Evolutionary conservation across 2,113 vertebrate genomes (phyloP), one percentile per base, ranked within the genome.

Genomic region (Silurus glanis): DNA sequence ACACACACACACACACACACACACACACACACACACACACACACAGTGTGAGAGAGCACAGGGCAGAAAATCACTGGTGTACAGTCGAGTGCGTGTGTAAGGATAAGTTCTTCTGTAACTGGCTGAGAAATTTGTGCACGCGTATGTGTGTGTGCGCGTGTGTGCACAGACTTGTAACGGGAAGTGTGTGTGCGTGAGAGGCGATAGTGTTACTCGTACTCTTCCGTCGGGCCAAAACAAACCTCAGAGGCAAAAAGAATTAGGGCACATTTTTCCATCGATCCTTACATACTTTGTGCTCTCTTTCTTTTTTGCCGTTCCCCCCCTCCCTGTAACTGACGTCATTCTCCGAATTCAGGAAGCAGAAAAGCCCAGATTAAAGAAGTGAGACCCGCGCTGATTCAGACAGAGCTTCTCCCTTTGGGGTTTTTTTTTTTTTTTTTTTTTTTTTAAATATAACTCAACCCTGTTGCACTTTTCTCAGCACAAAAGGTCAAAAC

Each of bases 181-280:
- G 37, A 66, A 66, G 59, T 71, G 84, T 53, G 82, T 82, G 80
- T 83, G 66, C 64, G 45, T 80, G 82, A 61, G 74, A 74, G 81
- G n/a, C 51, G 71, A 21, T 58, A 72, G 85, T 84, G 83, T 67
- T 78, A 59, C 69, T 19, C 53, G 5, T 80, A 79, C 61, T 23
- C 61, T 53, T 64, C n/a, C n/a, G 45, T 86, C 37, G 72, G 67
- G 28, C 59, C n/a, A 69, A 69, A 71, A 37, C 37, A 49, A 71
- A 21, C 64, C 78, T 45, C n/a, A 67, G 37, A 61, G 72, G 83
- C 14, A 21, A 53, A 79, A 66, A 16, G 61, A 87, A 58, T 21
- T 19, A 72, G 56, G 80, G 25, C 64, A 55, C 28, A 72, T 88
- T 74, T 58, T 83, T 37, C n/a, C 74, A 23, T 80, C 13, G 47